These are phyloP conservation scores for Nesogale talazaci DNA, from an alignment of 2,113 vertebrate species.

Conservation along the genomic window DNA sequence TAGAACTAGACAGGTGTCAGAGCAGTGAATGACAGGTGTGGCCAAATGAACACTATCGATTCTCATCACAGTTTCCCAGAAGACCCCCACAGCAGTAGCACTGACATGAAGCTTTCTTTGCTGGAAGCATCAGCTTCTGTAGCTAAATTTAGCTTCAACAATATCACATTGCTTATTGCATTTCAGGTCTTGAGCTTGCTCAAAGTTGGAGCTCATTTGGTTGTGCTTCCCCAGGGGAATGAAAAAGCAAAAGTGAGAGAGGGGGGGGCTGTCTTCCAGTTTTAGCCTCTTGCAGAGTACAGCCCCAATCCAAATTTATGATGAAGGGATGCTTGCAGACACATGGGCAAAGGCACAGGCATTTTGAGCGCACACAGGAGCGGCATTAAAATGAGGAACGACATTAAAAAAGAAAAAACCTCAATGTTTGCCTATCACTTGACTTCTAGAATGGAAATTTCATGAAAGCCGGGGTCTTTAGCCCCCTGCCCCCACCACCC, in stretches of 20 bases:
- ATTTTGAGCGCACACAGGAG: neutral
- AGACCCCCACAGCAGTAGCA: neutral
- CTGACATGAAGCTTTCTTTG: neutral
- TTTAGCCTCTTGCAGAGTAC: neutral
- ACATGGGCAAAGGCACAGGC: neutral
- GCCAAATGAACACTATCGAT: neutral
- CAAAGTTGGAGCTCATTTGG: neutral
- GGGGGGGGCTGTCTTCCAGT: neutral
- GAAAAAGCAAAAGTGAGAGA: neutral
- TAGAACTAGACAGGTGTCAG: neutral
- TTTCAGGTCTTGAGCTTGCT: neutral
- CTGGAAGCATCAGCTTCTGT: neutral
- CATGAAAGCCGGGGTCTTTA: neutral
- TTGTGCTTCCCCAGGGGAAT: neutral
- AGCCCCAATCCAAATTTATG: neutral
- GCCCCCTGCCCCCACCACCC: neutral
- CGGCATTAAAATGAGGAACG: too few species aligned
- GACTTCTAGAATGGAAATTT: slow-evolving; percentile 29
- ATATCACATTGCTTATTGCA: neutral
- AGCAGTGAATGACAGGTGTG: neutral
- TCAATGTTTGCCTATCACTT: neutral
- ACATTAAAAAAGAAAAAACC: neutral
- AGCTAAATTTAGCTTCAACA: neutral
- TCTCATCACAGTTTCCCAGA: neutral
- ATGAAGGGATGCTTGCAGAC: neutral